These are phyloP conservation scores for Hypercompe scribonia DNA, from an alignment of 2,888 invertebrate species.

Conservation along the genomic window DNA sequence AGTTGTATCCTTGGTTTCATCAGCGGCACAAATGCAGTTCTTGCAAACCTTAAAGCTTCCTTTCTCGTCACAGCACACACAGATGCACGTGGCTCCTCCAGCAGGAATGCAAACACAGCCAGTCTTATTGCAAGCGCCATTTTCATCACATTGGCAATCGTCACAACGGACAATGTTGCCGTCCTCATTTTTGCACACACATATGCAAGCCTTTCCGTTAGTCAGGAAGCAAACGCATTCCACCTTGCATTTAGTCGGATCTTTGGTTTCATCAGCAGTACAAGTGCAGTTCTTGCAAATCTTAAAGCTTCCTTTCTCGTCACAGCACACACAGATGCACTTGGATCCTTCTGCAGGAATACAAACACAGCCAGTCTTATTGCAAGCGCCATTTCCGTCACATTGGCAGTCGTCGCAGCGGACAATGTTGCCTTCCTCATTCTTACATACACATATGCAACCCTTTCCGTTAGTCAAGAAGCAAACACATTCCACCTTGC, in stretches of 20 bases:
- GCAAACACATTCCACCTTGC: background rate
- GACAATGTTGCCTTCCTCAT: slow-evolving; percentile 39
- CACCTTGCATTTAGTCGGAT: slow-evolving; percentile 24
- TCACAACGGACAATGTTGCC: slow-evolving; percentile 41
- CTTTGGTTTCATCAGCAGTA: slow-evolving; percentile 10
- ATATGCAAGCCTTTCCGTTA: slow-evolving; percentile 47
- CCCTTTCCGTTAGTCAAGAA: slow-evolving; percentile 50
- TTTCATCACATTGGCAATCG: slow-evolving; percentile 49
- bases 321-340: slow-evolving; percentile 36
- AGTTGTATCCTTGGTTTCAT: background rate
- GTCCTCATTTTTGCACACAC: slow-evolving; percentile 42
- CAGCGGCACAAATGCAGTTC: slow-evolving; percentile 39
- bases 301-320: slow-evolving; percentile 28
- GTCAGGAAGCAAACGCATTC: slow-evolving; percentile 48
- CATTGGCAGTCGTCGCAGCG: slow-evolving; percentile 21
- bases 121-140: slow-evolving; percentile 48
- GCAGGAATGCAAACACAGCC: slow-evolving; percentile 59
- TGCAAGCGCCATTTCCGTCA: background rate
- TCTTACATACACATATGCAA: slow-evolving; percentile 52
- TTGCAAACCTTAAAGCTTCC: slow-evolving; percentile 39
- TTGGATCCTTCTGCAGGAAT: slow-evolving; percentile 5
- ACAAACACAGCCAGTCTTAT: slow-evolving; percentile 40
- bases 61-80: slow-evolving; percentile 32
- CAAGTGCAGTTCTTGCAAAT: slow-evolving; percentile 51
- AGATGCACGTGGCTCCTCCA: slow-evolving; percentile 26